Evolutionary conservation across 2,888 invertebrate species (phyloP), one percentile per base, ranked within the genome.

Genomic region (Cephalotes varians): DNA sequence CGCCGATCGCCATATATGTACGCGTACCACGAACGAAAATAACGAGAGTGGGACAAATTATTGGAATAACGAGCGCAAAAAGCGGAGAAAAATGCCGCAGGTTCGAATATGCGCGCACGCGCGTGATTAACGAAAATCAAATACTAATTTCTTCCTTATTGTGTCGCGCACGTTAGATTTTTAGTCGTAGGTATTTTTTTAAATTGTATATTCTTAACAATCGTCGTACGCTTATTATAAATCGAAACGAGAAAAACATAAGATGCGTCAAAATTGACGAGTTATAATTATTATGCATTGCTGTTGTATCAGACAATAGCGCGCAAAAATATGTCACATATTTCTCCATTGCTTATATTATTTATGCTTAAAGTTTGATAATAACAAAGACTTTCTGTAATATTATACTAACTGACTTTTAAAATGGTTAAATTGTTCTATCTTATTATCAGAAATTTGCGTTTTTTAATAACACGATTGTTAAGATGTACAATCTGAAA

Each of bases 1-100:
- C 82, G 77, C 5, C 77, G 72, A 82, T 76, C 83, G 54, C 89
- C 87, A 85, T 87, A 88, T 90, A 87, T 72, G 85, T 54, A 71
- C 67, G 37, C 0, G 25, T 64, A 31, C 37, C 34, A 77, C 65
- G 79, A 49, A 69, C 54, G 72, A 65, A 71, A 80, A 80, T 88
- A 90, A 90, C 69, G 82, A 82, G 87, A 76, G 76, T 49, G 65
- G 77, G 87, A 88, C 88, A 88, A 88, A 90, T 90, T 86, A 87
- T 90, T 82, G 76, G 84, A 86, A 84, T 84, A 86, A 88, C 81
- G 84, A 81, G 80, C 47, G 64, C 64, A 89, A 89, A 72, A 89
- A 88, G 31, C 34, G 25, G 9, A 49, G 83, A 87, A 79, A 86
- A 86, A 82, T 81, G 34, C 28, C 64, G n/a, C 31, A 34, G 18